Percentiles rank a stretch among this genome's conserved stretches.
These are phyloP conservation scores for Emydocephalus ijimae DNA, from an alignment of 2,113 vertebrate genomes.

Conservation along the genomic window DNA sequence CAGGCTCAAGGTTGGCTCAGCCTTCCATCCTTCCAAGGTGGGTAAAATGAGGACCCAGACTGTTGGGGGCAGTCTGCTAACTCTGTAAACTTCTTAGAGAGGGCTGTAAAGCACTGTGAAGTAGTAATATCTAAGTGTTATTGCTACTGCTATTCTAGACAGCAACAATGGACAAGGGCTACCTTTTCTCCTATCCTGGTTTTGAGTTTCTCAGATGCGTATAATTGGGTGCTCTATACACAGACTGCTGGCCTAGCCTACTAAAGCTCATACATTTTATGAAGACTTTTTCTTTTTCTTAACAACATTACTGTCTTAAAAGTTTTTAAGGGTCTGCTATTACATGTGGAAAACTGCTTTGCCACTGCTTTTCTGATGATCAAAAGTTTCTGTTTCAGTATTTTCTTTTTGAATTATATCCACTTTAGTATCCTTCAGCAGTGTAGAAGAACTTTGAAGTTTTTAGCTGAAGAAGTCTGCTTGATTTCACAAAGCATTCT, in stretches of 20 bases:
- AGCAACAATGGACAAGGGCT: not conserved
- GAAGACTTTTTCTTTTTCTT: not conserved
- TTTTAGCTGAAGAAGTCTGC: not conserved
- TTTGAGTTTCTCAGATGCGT: not conserved
- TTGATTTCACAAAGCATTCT: slow-evolving; percentile 5
- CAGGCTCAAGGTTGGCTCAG: too few species aligned
- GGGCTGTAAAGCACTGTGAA: too few species aligned
- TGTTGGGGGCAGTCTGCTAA: too few species aligned
- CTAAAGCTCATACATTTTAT: not conserved
- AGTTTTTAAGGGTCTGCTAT: not conserved
- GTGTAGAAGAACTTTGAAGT: not conserved
- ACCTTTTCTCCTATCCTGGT: not conserved
- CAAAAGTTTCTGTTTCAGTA: not conserved
- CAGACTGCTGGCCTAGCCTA: not conserved
- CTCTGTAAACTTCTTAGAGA: too few species aligned
- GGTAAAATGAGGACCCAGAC: too few species aligned
- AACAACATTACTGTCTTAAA: not conserved
- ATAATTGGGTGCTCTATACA: not conserved
- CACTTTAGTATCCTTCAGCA: not conserved
- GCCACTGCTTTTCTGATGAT: not conserved
- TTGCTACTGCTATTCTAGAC: not conserved
- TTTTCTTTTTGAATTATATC: not conserved
- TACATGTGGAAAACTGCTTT: not conserved
- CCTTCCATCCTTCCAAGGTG: too few species aligned
- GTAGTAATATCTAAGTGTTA: too few species aligned